Percentiles rank a stretch among this genome's conserved stretches.
Evolutionary conservation across 2,113 vertebrate genomes (phyloP).

Genomic region (Bostrychus sinensis): DNA sequence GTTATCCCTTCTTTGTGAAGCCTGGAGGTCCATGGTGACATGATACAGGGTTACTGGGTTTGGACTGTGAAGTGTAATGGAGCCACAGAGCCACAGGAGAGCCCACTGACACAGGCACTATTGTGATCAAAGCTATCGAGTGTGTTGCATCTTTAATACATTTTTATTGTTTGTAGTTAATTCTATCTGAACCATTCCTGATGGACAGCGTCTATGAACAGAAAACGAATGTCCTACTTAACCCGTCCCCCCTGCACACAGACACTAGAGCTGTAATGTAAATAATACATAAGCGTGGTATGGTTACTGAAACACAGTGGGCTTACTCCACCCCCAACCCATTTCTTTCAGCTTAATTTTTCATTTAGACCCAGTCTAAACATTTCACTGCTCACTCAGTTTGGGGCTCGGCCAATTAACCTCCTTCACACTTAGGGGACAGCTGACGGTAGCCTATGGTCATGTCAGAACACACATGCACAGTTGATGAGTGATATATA

Average conservation of each 20-base stretch:
- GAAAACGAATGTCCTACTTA: conserved; percentile 46
- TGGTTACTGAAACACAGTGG: conserved; percentile 6
- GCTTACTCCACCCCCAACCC: conserved; percentile 5
- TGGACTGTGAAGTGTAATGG: neutral
- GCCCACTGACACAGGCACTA: neutral
- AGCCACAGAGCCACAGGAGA: neutral
- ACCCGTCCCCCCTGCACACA: conserved; percentile 23
- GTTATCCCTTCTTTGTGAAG: conserved; percentile 10
- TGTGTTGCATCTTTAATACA: neutral
- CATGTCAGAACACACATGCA: neutral
- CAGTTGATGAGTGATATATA: no score
- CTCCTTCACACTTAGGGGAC: neutral
- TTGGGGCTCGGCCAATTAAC: conserved; percentile 16
- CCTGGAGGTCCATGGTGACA: conserved; percentile 6
- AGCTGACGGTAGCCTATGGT: neutral
- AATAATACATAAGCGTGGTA: conserved; percentile 54
- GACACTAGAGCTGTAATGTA: conserved; percentile 42
- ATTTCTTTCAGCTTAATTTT: conserved; percentile 2
- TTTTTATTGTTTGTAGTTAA: neutral
- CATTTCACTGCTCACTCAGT: neutral
- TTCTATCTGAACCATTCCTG: neutral
- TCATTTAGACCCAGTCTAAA: neutral
- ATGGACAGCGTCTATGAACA: conserved; percentile 7
- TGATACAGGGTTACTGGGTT: conserved; percentile 10
- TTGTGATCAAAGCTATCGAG: neutral